phyloP scores from a whole-genome alignment of 2,113 vertebrate species.

The Rafetus swinhoei region DNA sequence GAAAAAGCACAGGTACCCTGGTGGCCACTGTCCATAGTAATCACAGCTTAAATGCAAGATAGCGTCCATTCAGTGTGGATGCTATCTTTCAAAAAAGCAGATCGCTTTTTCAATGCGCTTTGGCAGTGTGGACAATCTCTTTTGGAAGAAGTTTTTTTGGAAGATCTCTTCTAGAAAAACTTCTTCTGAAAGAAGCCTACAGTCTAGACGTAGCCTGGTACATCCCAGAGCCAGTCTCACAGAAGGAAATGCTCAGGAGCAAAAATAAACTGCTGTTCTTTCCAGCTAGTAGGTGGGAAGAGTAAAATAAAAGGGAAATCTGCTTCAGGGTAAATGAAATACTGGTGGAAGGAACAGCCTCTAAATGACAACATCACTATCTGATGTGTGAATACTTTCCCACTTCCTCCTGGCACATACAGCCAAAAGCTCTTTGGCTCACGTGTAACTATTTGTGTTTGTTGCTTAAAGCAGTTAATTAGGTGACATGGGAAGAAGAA shows the following conservation, averaged over 20 bases:
- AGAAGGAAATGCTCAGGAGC: not conserved
- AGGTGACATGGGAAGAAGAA: not conserved
- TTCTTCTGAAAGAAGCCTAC: too few relatives aligned
- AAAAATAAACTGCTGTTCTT: not conserved
- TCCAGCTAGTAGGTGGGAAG: not conserved
- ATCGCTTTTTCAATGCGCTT: too few relatives aligned
- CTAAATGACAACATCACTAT: not conserved
- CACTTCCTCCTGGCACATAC: not conserved
- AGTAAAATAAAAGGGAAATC: not conserved
- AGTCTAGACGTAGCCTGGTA: too few relatives aligned
- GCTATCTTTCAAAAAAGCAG: too few relatives aligned
- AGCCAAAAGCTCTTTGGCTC: not conserved
- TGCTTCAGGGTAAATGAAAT: not conserved
- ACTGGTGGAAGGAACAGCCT: not conserved
- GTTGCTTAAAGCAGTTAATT: not conserved
- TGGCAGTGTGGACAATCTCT: too few relatives aligned
- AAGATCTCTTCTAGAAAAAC: too few relatives aligned
- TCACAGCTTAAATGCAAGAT: too few relatives aligned
- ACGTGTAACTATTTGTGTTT: not conserved
- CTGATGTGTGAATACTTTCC: not conserved
- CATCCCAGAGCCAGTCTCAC: not conserved
- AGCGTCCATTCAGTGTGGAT: too few relatives aligned
- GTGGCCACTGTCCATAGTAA: too few relatives aligned
- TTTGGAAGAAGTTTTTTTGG: too few relatives aligned
- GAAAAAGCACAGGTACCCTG: too few relatives aligned